Evolutionary conservation across 2,113 vertebrate genomes (phyloP).

Genomic region (Reinhardtius hippoglossoides): DNA sequence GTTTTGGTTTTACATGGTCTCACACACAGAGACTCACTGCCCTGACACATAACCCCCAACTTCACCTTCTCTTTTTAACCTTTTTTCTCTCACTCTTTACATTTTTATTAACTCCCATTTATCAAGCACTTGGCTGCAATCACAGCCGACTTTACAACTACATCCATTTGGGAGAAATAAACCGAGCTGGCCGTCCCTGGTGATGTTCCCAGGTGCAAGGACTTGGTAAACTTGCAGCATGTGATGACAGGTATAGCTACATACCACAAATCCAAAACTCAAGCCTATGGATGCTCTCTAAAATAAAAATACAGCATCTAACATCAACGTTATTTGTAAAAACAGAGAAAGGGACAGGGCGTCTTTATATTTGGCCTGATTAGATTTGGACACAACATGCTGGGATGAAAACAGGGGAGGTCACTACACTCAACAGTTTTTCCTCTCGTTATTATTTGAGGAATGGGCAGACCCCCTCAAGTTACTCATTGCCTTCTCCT

Average conservation of each 20-base stretch:
- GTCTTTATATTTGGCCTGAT: background rate
- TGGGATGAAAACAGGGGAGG: background rate
- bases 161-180: conserved; percentile 31
- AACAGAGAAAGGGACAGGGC: background rate
- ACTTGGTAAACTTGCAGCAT: conserved; percentile 8
- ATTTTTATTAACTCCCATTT: conserved; percentile 1
- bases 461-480: conserved; percentile 20
- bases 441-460: conserved; percentile 15
- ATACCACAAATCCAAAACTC: background rate
- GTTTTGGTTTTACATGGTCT: conserved; percentile 7
- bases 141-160: conserved; percentile 25
- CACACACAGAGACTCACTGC: background rate
- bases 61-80: conserved; percentile 1
- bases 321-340: background rate
- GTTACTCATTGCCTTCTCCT: conserved; percentile 52
- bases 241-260: conserved; percentile 9
- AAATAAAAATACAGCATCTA: background rate
- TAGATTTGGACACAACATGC: background rate
- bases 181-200: conserved; percentile 10
- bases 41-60: background rate
- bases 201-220: conserved; percentile 21
- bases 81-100: background rate
- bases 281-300: background rate
- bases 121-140: conserved; percentile 4
- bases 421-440: background rate